phyloP scores from a whole-genome alignment of 2,797 vertebrate genomes.

The Cheirogaleus major region DNA sequence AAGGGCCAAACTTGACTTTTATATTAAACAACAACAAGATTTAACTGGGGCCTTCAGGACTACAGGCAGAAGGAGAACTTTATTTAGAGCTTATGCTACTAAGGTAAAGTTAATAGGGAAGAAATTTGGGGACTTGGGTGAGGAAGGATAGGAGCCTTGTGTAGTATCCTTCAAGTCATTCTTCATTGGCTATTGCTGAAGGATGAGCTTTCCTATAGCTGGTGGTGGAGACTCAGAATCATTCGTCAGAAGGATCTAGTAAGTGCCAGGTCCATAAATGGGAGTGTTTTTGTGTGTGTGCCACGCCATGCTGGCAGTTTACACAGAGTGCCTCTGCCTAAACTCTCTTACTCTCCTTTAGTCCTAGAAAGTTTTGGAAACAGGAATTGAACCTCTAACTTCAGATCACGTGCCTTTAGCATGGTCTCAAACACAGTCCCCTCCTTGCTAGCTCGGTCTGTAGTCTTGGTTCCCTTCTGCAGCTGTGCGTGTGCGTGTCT shows the following conservation, averaged over 20 bases:
- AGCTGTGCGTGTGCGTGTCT: not conserved
- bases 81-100: not conserved
- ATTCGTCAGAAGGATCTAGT: not conserved
- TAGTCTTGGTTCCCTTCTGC: constrained; percentile 16
- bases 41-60: not conserved
- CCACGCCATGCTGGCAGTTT: not conserved
- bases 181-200: not conserved
- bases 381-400: not conserved
- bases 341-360: not conserved
- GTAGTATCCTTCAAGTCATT: not conserved
- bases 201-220: not conserved
- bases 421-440: constrained; percentile 7
- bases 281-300: not conserved
- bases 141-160: not conserved
- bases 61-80: not conserved
- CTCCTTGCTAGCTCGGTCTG: not conserved
- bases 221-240: not conserved
- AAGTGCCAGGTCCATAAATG: not conserved
- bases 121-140: not conserved
- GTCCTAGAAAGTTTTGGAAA: not conserved
- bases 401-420: not conserved
- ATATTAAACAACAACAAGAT: not conserved
- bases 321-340: not conserved
- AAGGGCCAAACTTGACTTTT: not conserved
- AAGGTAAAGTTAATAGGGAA: not conserved